Evolutionary conservation across 2,797 vertebrate genomes (phyloP).

Genomic region (Lithobates sylvaticus): DNA sequence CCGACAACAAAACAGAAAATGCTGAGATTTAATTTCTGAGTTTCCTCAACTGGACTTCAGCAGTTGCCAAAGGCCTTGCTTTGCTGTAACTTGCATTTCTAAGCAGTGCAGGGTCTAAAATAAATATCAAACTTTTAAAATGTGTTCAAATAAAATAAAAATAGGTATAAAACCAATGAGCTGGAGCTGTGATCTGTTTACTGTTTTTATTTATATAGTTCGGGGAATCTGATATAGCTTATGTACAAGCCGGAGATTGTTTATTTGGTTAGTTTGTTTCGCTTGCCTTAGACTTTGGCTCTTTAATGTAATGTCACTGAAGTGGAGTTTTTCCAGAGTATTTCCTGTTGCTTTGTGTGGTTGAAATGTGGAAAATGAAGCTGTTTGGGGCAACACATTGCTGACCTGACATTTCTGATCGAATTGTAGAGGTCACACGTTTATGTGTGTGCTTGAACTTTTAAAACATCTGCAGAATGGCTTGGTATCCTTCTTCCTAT

Average conservation of each 20-base stretch:
- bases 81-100: constrained; percentile 42
- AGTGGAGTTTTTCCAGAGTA: constrained; percentile 37
- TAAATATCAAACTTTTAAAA: constrained; percentile 27
- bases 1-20: constrained; percentile 37
- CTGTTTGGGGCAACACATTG: constrained; percentile 2
- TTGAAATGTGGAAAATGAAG: constrained; percentile 10
- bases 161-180: constrained; percentile 22
- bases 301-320: not conserved
- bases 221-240: constrained; percentile 16
- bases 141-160: constrained; percentile 25
- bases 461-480: not conserved
- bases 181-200: constrained; percentile 43
- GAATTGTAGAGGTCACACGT: constrained; percentile 21
- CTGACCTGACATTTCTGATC: constrained; percentile 40
- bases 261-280: constrained; percentile 36
- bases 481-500: constrained; percentile 35
- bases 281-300: constrained; percentile 6
- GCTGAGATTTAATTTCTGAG: constrained; percentile 16
- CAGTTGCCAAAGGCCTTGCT: not conserved
- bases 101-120: constrained; percentile 16
- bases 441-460: not conserved
- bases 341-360: constrained; percentile 45
- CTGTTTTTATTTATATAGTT: constrained; percentile 31
- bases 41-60: not conserved
- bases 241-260: constrained; percentile 16